Evolutionary conservation across 2,797 vertebrate genomes (phyloP), one percentile per base, ranked within the genome.

Genomic region (Pagetopsis macropterus): DNA sequence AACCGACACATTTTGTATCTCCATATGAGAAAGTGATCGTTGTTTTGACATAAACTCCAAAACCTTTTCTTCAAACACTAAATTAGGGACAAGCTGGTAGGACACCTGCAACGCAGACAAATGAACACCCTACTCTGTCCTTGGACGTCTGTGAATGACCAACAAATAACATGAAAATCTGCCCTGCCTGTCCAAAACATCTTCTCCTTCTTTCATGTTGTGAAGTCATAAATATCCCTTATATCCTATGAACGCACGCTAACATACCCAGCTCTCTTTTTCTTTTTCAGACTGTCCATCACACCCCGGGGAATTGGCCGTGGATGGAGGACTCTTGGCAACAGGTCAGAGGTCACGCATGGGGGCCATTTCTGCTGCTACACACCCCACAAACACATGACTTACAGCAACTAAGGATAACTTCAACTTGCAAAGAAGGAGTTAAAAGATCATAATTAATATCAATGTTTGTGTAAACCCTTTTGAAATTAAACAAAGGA

Each of bases 111-210:
- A 16, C 65, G 64, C 52, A 88, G 75, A 80, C 62, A 70, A 65
- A 80, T 49, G 16, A 65, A 60, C 61, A 31, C 66, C n/a, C 17
- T 65, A 68, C 69, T 83, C 72, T 9, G 72, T 88, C 76, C 80
- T 84, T 73, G 73, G 78, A 83, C 27, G 65, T 68, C 72, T 64
- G 55, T 48, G 50, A 77, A 72, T 31, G 79, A 76, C 65, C 75
- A 79, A 46, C 74, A 71, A 48, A 73, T 75, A 85, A 82, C 79
- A 65, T 72, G 76, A 84, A 83, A 72, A 52, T 37, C 21, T 23
- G 49, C 52, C 1, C 37, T 27, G 65, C 43, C 68, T 74, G 68
- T 75, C 57, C 71, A 71, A 58, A 65, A 23, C 76, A 50, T 79
- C 58, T 60, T 10, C 43, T 48, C 74, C 8, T 37, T 65, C 78